Evolutionary conservation across 2,113 vertebrate genomes (phyloP), one percentile per base, ranked within the genome.

Genomic region (Cyprinodon variegatus): DNA sequence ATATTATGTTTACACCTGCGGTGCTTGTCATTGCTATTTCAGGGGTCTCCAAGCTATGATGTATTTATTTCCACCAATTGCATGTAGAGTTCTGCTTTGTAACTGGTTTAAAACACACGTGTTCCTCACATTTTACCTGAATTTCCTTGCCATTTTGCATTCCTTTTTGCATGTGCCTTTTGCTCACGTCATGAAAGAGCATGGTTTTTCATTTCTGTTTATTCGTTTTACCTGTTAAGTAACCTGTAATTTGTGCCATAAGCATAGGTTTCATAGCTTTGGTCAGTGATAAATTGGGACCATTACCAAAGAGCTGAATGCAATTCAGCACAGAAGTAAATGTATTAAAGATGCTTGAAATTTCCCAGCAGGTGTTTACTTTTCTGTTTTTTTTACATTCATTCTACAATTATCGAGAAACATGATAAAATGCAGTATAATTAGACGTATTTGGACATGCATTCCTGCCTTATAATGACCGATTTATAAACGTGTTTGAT

Each of bases 381-480:
- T 74, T 37, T 45, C 17, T 78, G 36, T 57, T 81, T 77, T 41
- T 82, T 82, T 57, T 87, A 83, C 59, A 83, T 79, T 79, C 77
- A 29, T 78, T 48, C n/a, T 72, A 71, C 71, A 72, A 7, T 67
- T 22, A 29, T 74, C 60, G 60, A 72, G 63, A 75, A 17, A 72
- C 43, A 12, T 59, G 45, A 61, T 15, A 72, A 40, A 61, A 78
- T 68, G 53, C 77, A 79, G 81, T 74, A 67, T 36, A 70, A 70
- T 77, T 88, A 39, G 77, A 83, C 41, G 81, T 59, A 48, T 72
- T 64, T 76, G 61, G 72, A 87, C 57, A 69, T 82, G 83, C 90
- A 91, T 91, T 91, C 90, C 86, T 91, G 77, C 84, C 67, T 89
- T 79, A 60, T 78, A 78, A 88, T 84, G 81, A 86, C 81, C 83